Evolutionary conservation across 2,888 invertebrate species (phyloP).

Genomic region (Diloba caeruleocephala): DNA sequence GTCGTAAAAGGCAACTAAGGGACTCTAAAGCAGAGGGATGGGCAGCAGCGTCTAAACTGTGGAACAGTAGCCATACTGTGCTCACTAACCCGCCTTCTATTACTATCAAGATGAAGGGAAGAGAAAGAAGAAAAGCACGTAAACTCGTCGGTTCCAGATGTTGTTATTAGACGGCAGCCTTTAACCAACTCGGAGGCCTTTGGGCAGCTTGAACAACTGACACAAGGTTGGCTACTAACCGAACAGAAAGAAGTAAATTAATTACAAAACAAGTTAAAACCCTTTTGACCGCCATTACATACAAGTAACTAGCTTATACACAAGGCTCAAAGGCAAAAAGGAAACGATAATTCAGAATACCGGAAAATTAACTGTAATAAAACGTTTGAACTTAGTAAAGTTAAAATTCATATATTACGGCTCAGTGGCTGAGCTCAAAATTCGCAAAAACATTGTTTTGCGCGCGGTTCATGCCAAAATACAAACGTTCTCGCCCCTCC

Average conservation of each 20-base stretch:
- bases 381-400: conserved; percentile 19
- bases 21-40: no score
- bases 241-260: background rate
- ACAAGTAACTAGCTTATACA: conserved; percentile 4
- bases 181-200: no score
- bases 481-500: conserved; percentile 37
- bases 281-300: background rate
- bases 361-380: conserved; percentile 32
- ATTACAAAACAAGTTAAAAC: background rate
- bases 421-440: conserved; percentile 25
- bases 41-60: no score
- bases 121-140: no score
- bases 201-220: no score
- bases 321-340: conserved; percentile 19
- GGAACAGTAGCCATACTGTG: no score
- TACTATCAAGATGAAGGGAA: no score
- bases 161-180: no score
- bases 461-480: conserved; percentile 41
- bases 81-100: no score
- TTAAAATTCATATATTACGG: conserved; percentile 32
- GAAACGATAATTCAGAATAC: conserved; percentile 16
- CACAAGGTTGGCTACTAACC: no score
- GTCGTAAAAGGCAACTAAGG: no score
- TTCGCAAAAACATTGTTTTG: conserved; percentile 51
- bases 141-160: no score